A percentile compares a stretch with the other conserved stretches of the same genome.
Evolutionary conservation across 2,797 vertebrate species (phyloP).

Genomic region (Cyclopterus lumpus): DNA sequence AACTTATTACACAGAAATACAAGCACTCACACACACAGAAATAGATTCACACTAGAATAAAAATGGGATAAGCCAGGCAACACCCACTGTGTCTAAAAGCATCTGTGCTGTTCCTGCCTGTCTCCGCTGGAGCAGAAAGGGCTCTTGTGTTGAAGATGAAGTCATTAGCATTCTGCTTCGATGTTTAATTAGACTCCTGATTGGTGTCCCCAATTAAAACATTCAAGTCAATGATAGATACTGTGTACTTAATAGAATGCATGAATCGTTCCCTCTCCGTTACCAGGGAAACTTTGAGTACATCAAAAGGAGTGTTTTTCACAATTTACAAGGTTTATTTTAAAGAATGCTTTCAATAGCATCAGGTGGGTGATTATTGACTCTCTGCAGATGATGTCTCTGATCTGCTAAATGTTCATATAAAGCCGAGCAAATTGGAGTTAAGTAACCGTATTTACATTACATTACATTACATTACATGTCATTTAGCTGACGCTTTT

Average conservation of each 20-base stretch:
- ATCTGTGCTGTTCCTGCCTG: conserved; percentile 10
- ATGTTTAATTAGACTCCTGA: conserved; percentile 49
- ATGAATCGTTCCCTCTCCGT: conserved; percentile 15
- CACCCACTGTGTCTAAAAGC: background rate
- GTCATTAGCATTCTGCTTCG: conserved; percentile 46
- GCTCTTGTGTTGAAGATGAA: conserved; percentile 3
- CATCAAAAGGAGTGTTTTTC: conserved; percentile 48
- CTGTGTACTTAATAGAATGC: conserved; percentile 37
- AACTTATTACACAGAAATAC: background rate
- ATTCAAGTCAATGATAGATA: conserved; percentile 31
- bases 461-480: too few species aligned
- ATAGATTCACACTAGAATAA: background rate
- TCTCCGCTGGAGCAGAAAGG: conserved; percentile 11
- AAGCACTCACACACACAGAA: background rate
- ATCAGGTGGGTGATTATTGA: conserved; percentile 50
- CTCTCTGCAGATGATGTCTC: conserved; percentile 26
- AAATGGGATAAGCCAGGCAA: background rate
- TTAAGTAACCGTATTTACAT: background rate
- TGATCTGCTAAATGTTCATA: conserved; percentile 6
- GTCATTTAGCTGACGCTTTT: too few species aligned
- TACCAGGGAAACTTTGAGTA: conserved; percentile 38
- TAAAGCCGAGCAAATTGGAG: conserved; percentile 8
- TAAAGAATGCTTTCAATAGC: conserved; percentile 33
- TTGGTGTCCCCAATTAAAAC: conserved; percentile 31
- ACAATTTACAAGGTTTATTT: conserved; percentile 38